Base-by-base conservation (phyloP, 1,140 invertebrate genomes). In the Hyphantria cunea region DNA sequence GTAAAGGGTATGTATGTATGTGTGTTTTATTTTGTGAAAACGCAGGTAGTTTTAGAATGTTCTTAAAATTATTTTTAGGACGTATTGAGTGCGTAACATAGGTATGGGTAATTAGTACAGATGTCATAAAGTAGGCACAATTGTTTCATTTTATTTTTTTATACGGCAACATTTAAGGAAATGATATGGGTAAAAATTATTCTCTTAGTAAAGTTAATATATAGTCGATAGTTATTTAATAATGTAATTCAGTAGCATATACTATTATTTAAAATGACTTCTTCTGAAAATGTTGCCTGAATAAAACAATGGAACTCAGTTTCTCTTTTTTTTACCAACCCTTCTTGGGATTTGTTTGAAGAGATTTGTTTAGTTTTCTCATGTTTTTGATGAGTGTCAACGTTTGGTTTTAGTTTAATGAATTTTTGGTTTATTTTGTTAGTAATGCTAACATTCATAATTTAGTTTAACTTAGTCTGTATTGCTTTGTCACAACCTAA, bases 321-420 rank as follows among this genome's bases (percentile, higher is more conserved):
- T 44, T 44, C 12, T 44, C 41, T n/a, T 44, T 44, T 12, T 44
- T 44, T 44, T 44, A 6, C 6, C 41, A 44, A 44, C 12, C n/a
- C 41, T 44, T 44, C 41, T 12, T 12, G 41, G 41, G 41, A 3
- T 44, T 13, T 44, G 41, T 44, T 12, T 13, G 41, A 44, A 13
- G 41, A n/a, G 41, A 44, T 44, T 44, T 44, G 41, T 44, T 44
- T 44, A 44, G 41, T 44, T 44, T 44, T 31, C n/a, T 32, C 32
- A 32, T 32, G n/a, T 50, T 33, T 50, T 50, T 50, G 25, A 50
- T 12, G 48, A 50, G 31, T 11, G 17, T n/a, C 41, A 44, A 10
- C 34, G 11, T 50, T 50, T 33, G 25, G 31, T 50, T 50, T 50
- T 32, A 8, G 25, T 50, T 50, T n/a, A 32, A 50, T 32, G 17